Base-by-base conservation (phyloP, 2,797 vertebrate species). In the Pelobates cultripes region DNA sequence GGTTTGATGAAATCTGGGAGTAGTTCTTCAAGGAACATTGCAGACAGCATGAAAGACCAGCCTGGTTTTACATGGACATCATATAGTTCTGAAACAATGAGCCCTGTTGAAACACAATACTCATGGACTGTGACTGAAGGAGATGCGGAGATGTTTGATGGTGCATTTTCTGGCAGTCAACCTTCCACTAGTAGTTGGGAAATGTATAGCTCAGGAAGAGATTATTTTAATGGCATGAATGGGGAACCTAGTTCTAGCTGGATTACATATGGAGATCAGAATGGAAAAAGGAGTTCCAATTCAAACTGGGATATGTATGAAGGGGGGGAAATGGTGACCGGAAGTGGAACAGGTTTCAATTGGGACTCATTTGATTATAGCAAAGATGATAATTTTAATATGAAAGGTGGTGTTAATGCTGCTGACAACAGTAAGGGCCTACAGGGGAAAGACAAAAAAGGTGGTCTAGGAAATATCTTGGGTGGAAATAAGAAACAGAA, bases 371-470 rank as follows among this genome's bases (percentile, higher is more conserved):
- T 64, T 17, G 61, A 64, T 3, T 7, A 7, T 28, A 7, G 3
- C 43, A 45, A 13, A 14, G 43, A 15, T 70, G 15, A 10, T 5
- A 13, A 70, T 70, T 44, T 45, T 70, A 42, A 68, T 12, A n/a
- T 42, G 41, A 68, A 14, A 68, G 66, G 14, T 70, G 43, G 28
- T 45, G 15, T 10, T n/a, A 68, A 10, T 6, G 10, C 3, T 68
- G 40, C 3, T 47, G 69, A 64, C 7, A 63, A 64, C 7, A 28
- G 43, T 14, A 63, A 61, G 47, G 60, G 43, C 4, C 44, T 43
- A 2, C 70, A 79, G 9, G 60, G 70, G 3, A 79, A 79, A 42
- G 43, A 69, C 10, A 70, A 70, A 47, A 78, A 63, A 17, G 68
- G 68, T 41, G 57, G 55, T 7, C 2, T 45, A 13, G 44, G 77